These are phyloP conservation scores for Scaptomyza polygonia DNA, from an alignment of 2,888 invertebrate genomes.

Conservation along the genomic window DNA sequence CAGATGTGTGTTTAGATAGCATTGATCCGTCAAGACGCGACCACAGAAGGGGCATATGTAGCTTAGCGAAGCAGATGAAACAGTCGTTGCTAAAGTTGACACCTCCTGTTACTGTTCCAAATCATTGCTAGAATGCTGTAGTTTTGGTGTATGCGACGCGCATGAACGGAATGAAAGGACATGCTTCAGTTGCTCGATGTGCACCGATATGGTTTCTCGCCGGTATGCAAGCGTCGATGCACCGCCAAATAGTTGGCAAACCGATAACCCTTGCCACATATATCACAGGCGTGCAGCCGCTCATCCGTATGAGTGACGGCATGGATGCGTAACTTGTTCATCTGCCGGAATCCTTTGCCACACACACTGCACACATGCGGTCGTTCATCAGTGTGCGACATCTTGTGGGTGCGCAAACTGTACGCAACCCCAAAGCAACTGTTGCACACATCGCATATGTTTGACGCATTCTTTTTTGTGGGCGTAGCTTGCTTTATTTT, in stretches of 20 bases:
- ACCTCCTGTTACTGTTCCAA: neutral
- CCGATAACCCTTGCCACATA: conserved; percentile 77
- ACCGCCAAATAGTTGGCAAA: conserved; percentile 78
- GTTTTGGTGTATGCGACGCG: conserved; percentile 59
- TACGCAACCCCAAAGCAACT: conserved; percentile 72
- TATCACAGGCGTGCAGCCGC: conserved; percentile 72
- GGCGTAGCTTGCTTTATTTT: conserved; percentile 6
- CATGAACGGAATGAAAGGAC: conserved; percentile 68
- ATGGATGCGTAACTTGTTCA: conserved; percentile 78
- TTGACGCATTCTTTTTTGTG: conserved; percentile 2
- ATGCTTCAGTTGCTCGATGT: conserved; percentile 35
- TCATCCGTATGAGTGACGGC: conserved; percentile 74
- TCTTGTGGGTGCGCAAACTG: conserved; percentile 79
- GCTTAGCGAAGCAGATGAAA: conserved; percentile 35
- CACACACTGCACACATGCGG: conserved; percentile 74
- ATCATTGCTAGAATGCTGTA: conserved; percentile 36
- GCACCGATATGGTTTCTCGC: conserved; percentile 79
- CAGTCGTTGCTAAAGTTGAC: too few species aligned
- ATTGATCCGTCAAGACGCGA: conserved; percentile 74
- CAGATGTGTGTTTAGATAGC: conserved; percentile 73
- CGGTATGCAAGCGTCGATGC: conserved; percentile 79
- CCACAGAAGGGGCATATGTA: conserved; percentile 73
- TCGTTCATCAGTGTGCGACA: conserved; percentile 80
- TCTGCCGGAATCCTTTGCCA: conserved; percentile 79
- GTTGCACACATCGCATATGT: conserved; percentile 66